A percentile compares a stretch with the other conserved stretches of the same genome.
phyloP scores from a whole-genome alignment of 2,888 invertebrate genomes.

The Cantharis flavilabris region DNA sequence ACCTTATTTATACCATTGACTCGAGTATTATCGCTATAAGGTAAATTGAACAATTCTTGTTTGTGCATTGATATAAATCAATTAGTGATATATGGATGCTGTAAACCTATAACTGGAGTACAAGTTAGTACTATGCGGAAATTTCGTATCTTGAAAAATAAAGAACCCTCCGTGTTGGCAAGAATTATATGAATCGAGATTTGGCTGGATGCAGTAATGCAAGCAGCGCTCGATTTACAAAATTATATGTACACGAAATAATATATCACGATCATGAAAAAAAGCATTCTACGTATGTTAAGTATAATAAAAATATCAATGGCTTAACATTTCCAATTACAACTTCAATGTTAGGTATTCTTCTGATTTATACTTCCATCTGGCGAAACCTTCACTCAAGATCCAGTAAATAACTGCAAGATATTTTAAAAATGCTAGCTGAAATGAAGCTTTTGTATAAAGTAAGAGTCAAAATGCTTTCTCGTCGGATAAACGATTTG shows the following conservation, averaged over 20 bases:
- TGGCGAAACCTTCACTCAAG: background rate
- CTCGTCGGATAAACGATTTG: constrained; percentile 15
- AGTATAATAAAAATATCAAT: background rate
- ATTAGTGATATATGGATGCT: background rate
- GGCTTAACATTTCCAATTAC: constrained; percentile 5
- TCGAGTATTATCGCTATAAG: background rate
- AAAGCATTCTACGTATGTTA: background rate
- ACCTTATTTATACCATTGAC: background rate
- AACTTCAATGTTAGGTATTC: background rate
- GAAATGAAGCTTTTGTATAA: constrained; percentile 9
- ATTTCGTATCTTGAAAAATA: background rate
- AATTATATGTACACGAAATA: background rate
- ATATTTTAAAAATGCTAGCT: constrained; percentile 7
- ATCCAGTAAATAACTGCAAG: constrained; percentile 1
- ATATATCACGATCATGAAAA: background rate
- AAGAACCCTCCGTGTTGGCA: background rate
- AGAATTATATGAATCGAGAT: background rate
- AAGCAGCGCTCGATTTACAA: background rate
- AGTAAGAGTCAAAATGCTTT: constrained; percentile 8
- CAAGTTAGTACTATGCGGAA: background rate
- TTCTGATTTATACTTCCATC: background rate
- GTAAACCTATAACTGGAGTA: background rate
- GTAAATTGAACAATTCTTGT: background rate
- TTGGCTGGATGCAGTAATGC: background rate
- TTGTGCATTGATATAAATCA: background rate